Evolutionary conservation across 2,888 invertebrate genomes (phyloP).

Genomic region (Cosmorhoe ocellata): DNA sequence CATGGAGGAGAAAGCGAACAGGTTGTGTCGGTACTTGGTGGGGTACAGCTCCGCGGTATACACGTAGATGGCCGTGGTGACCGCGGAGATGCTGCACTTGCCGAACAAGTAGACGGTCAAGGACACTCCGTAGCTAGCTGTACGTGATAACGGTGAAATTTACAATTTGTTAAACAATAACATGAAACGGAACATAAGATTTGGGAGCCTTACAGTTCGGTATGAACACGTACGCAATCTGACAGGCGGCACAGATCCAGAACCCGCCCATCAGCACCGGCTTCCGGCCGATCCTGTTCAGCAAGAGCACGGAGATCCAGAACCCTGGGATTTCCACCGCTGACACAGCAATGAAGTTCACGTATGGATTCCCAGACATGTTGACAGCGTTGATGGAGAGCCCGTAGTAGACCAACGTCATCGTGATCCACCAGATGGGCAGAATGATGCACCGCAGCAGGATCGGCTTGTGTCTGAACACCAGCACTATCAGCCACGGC

Average conservation of each 20-base stretch:
- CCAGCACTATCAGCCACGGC: conserved; percentile 58
- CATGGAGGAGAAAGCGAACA: conserved; percentile 85
- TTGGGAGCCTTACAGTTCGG: conserved; percentile 61
- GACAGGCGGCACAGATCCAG: conserved; percentile 70
- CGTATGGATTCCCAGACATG: conserved; percentile 83
- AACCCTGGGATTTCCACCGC: conserved; percentile 87
- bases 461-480: conserved; percentile 54
- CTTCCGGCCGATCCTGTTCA: conserved; percentile 80
- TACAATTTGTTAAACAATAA: background rate
- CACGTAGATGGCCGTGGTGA: conserved; percentile 83
- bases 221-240: conserved; percentile 50
- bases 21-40: conserved; percentile 83
- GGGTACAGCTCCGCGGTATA: conserved; percentile 86
- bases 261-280: conserved; percentile 77
- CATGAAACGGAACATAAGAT: background rate
- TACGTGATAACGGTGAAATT: background rate
- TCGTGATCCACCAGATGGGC: conserved; percentile 84
- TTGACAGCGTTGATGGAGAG: conserved; percentile 84
- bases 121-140: conserved; percentile 44
- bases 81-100: conserved; percentile 82
- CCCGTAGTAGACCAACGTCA: conserved; percentile 85
- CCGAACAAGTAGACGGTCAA: conserved; percentile 80
- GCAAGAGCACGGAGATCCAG: conserved; percentile 76
- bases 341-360: conserved; percentile 84
- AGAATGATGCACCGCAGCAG: conserved; percentile 50